Evolutionary conservation across 1,140 invertebrate genomes (phyloP).

Genomic region (Drosophila takahashii): DNA sequence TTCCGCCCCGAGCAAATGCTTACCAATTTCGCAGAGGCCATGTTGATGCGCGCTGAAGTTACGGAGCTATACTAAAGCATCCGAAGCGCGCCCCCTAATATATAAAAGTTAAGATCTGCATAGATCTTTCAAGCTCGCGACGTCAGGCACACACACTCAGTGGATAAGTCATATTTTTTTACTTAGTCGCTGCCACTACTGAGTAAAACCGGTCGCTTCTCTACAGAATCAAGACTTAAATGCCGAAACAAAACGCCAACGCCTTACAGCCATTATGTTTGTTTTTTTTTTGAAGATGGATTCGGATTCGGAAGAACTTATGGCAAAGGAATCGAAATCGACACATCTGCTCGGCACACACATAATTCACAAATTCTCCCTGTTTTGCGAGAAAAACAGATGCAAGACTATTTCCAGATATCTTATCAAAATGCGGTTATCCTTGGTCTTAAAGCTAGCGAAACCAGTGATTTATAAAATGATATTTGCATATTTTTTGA

Average conservation of each 20-base stretch:
- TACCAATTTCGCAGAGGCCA: conserved; percentile 79
- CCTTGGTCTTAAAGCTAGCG: conserved; percentile 21
- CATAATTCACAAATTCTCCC: not conserved
- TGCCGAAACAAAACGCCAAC: conserved; percentile 35
- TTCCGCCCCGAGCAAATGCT: conserved; percentile 32
- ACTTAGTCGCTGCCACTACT: conserved; percentile 38
- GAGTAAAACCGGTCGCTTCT: conserved; percentile 46
- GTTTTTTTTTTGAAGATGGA: conserved; percentile 1
- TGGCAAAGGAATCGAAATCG: not conserved
- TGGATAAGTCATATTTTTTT: conserved; percentile 45
- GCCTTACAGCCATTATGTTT: conserved; percentile 17
- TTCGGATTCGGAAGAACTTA: not conserved
- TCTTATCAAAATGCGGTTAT: conserved; percentile 27
- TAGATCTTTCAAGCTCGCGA: conserved; percentile 44
- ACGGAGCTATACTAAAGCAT: conserved; percentile 72
- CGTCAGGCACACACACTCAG: conserved; percentile 18
- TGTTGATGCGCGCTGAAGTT: conserved; percentile 75
- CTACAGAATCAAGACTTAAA: conserved; percentile 8
- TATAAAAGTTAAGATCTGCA: conserved; percentile 72
- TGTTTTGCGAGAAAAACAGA: conserved; percentile 3
- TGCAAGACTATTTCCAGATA: conserved; percentile 6
- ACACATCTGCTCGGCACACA: not conserved
- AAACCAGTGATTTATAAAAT: conserved; percentile 11
- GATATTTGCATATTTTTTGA: conserved; percentile 20
- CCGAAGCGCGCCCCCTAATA: conserved; percentile 32